These are phyloP conservation scores for Mellivora capensis DNA, from an alignment of 2,113 vertebrate species.

Conservation along the genomic window DNA sequence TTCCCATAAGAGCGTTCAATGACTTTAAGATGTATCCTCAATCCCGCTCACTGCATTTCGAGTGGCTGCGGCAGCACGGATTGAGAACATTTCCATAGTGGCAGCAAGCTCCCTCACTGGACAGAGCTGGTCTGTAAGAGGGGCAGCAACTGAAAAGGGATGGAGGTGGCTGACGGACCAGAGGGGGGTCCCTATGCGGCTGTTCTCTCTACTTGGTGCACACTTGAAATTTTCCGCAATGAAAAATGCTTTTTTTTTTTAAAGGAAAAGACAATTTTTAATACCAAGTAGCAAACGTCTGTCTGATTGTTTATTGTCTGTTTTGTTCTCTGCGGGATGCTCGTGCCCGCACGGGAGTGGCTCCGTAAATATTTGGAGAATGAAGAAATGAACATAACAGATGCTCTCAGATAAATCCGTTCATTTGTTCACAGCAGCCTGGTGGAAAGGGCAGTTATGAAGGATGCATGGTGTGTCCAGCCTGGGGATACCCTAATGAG, in stretches of 20 bases:
- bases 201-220: neutral
- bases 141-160: rapidly evolving
- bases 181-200: neutral
- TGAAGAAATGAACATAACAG: neutral
- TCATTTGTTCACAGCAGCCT: neutral
- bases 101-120: neutral
- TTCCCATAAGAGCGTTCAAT: neutral
- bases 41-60: neutral
- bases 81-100: rapidly evolving
- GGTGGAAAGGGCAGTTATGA: neutral
- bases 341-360: neutral
- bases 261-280: neutral
- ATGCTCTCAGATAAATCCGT: neutral
- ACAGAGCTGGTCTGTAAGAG: neutral
- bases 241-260: neutral
- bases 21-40: neutral
- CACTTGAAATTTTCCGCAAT: neutral
- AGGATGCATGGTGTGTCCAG: rapidly evolving
- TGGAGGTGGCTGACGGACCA: neutral
- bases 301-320: neutral
- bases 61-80: neutral
- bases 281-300: neutral
- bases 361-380: neutral
- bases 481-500: rapidly evolving
- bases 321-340: neutral